Evolutionary conservation across 1,140 invertebrate species (phyloP), one percentile per base, ranked within the genome.

Genomic region (Lepidotrigona ventralis): DNA sequence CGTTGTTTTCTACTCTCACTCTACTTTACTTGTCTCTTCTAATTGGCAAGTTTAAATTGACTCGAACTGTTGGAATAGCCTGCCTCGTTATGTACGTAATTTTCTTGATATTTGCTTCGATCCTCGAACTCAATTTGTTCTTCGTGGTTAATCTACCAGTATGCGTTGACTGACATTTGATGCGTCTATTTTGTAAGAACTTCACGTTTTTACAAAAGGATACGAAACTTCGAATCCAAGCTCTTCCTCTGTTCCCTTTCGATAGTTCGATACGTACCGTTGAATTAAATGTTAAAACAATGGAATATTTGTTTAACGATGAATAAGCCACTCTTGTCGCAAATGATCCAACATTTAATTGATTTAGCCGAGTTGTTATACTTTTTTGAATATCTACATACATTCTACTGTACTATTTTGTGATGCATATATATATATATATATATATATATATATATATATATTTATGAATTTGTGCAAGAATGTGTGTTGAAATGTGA

Each of bases 101-200:
- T 46, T 98, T 98, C 92, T 94, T 98, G 72, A 93, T 96, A 64
- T 94, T 98, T 81, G 97, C 97, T 68, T 96, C 96, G 63, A 94
- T 98, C 46, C 96, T 98, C 84, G 97, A 98, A 93, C 95, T 98
- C 72, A 98, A 98, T 92, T 95, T 97, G n/a, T 98, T 98, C 94
- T 98, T 98, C 92, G 93, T 95, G 17, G 97, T 98, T 58, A 98
- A 98, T 95, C 93, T 97, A 81, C 97, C 97, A 21, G 96, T 96
- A 56, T 98, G 97, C 80, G 77, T 84, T 84, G 90, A 93, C 80
- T 94, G 89, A 92, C 23, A 29, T 21, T 68, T 68, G 33, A 39
- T 19, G 15, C 26, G 19, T 19, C 11, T 33, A 26, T 3, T 11
- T 29, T 8, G 15, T 66, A 19, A 33, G 8, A 46, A 46, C 39